Conservation (phyloP, 2,888 invertebrate species). For the Azorinus chamasolen region DNA sequence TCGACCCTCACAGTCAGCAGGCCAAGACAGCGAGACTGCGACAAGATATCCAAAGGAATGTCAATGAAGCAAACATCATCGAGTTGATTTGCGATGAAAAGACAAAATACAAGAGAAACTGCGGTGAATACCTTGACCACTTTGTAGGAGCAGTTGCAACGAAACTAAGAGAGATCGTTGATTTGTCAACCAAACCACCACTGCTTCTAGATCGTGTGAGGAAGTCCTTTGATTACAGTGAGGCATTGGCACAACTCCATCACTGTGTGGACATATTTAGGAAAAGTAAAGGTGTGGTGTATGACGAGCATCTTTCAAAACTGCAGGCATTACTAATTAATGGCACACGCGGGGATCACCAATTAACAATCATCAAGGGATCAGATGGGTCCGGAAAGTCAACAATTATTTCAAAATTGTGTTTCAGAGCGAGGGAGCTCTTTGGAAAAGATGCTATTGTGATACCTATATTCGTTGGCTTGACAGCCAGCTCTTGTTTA, state of each 20-base stretch:
- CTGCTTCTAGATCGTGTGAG: constrained; percentile 3
- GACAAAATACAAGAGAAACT: constrained; percentile 19
- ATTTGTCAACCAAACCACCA: constrained; percentile 8
- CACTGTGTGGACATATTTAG: constrained; percentile 48
- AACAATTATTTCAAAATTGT: constrained; percentile 55
- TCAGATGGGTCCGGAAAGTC: constrained; percentile 58
- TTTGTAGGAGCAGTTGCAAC: constrained; percentile 49
- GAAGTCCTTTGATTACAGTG: constrained; percentile 38
- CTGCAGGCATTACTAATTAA: constrained; percentile 61
- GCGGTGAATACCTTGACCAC: constrained; percentile 63
- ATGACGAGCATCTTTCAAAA: constrained; percentile 48
- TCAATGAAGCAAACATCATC: constrained; percentile 2
- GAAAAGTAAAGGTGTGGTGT: constrained; percentile 21
- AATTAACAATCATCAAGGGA: constrained; percentile 62
- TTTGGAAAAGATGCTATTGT: constrained; percentile 67
- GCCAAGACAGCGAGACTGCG: no score
- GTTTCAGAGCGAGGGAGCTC: constrained; percentile 56
- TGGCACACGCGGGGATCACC: constrained; percentile 63
- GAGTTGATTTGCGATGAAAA: constrained; percentile 4
- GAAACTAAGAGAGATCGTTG: constrained; percentile 37
- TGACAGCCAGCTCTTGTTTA: constrained; percentile 54
- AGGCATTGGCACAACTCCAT: constrained; percentile 62
- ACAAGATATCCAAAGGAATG: background rate
- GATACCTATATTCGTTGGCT: constrained; percentile 61
- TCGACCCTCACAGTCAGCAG: no score